Evolutionary conservation across 1,140 invertebrate species (phyloP), one percentile per base, ranked within the genome.

Genomic region (Formica selysi): DNA sequence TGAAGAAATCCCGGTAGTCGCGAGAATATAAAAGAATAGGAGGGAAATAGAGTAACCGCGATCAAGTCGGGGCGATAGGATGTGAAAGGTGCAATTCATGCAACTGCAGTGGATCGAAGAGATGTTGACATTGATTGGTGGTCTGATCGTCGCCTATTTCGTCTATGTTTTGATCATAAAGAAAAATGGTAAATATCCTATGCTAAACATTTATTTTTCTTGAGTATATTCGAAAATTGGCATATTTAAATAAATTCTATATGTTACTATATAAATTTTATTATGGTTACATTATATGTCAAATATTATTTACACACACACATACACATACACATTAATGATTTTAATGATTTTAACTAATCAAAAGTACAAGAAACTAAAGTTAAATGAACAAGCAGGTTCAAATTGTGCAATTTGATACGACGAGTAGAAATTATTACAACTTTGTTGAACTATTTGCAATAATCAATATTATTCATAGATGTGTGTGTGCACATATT

Each of bases 51-150:
- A 76, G 5, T 62, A 85, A 54, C 29, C 19, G 74, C 54, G 48
- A 76, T 61, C 11, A 16, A 44, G 13, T 4, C 0, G 5, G 54
- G 5, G 44, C 11, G 67, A 86, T 89, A 83, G 26, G 57, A 90
- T 76, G 88, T 73, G 86, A 90, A 85, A 74, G 64, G 61, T 59
- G 68, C 83, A 89, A 88, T 92, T 91, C 91, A 94, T 94, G 92
- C 94, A 93, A 89, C 89, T 93, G 86, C 90, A 91, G 93, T 38
- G 93, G 19, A 57, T 94, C 32, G 88, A 91, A 86, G 93, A 95
- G 76, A 95, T 95, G 93, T 91, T 95, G 91, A 93, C 92, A 78
- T 73, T 95, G 67, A 93, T 95, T 85, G 94, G 94, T 36, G 94
- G 93, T 44, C 87, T 95, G 32, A 89, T 95, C 91, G 76, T 95